Evolutionary conservation across 2,113 vertebrate species (phyloP).

Genomic region (Corvus moneduloides): DNA sequence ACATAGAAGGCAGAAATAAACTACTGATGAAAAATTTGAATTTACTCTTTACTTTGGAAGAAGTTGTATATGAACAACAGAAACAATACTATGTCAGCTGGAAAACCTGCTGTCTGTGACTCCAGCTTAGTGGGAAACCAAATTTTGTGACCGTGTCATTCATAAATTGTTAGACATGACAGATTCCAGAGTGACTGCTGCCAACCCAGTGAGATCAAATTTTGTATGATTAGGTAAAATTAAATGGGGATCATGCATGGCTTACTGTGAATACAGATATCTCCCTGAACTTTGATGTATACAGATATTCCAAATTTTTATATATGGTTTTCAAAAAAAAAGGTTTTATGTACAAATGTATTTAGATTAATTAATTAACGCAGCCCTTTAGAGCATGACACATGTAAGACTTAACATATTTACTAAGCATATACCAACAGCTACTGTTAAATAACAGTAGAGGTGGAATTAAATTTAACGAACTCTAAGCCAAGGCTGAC

Average conservation of each 20-base stretch:
- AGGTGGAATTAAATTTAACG: not conserved
- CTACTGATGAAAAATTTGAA: not conserved
- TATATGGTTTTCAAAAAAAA: not conserved
- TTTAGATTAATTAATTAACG: not conserved
- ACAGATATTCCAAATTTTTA: not conserved
- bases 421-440: not conserved
- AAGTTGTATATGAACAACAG: not conserved
- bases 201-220: not conserved
- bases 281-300: not conserved
- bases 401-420: not conserved
- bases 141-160: not conserved
- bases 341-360: not conserved
- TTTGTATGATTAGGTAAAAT: not conserved
- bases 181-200: not conserved
- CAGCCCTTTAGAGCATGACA: not conserved
- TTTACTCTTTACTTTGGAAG: constrained; percentile 6
- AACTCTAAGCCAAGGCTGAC: not conserved
- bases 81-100: not conserved
- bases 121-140: not conserved
- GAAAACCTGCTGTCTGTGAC: not conserved
- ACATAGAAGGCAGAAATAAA: not conserved
- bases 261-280: not conserved
- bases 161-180: not conserved
- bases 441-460: not conserved
- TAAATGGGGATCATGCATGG: not conserved